Evolutionary conservation across 1,140 invertebrate genomes (phyloP).

Genomic region (Kradibia gibbosae): DNA sequence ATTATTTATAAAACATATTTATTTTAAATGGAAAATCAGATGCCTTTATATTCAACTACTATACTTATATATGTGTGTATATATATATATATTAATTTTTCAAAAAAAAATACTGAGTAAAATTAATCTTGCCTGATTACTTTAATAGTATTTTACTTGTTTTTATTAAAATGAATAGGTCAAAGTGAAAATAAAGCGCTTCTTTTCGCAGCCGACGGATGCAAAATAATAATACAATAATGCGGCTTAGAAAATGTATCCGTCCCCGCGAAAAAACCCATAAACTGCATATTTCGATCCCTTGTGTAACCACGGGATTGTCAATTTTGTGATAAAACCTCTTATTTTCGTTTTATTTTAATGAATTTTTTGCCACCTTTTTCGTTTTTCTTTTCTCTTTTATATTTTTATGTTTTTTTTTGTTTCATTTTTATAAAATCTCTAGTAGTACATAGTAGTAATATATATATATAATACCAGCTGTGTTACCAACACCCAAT

Average conservation of each 20-base stretch:
- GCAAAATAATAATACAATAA: background rate
- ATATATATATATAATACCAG: slow-evolving; percentile 54
- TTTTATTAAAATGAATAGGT: background rate
- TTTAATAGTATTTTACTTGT: background rate
- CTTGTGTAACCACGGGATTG: slow-evolving; percentile 44
- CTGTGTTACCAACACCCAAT: slow-evolving; percentile 32
- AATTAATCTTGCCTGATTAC: background rate
- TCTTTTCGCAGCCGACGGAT: slow-evolving; percentile 29
- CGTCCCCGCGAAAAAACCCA: slow-evolving; percentile 14
- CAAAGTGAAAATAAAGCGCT: slow-evolving; percentile 35
- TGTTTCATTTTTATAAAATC: slow-evolving; percentile 48
- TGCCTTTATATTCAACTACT: no score
- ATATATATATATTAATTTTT: no score
- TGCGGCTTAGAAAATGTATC: background rate
- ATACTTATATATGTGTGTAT: no score
- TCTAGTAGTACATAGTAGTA: slow-evolving; percentile 52
- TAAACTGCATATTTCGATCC: slow-evolving; percentile 29
- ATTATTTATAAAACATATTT: no score
- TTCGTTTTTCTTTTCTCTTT: slow-evolving; percentile 22
- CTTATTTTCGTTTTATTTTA: slow-evolving; percentile 24
- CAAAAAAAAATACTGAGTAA: no score
- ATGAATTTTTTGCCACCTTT: slow-evolving; percentile 25
- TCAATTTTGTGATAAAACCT: slow-evolving; percentile 49
- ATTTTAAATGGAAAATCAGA: no score
- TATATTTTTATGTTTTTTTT: slow-evolving; percentile 47